These are phyloP conservation scores for Seriola rivoliana DNA, from an alignment of 2,113 vertebrate species.

Conservation along the genomic window DNA sequence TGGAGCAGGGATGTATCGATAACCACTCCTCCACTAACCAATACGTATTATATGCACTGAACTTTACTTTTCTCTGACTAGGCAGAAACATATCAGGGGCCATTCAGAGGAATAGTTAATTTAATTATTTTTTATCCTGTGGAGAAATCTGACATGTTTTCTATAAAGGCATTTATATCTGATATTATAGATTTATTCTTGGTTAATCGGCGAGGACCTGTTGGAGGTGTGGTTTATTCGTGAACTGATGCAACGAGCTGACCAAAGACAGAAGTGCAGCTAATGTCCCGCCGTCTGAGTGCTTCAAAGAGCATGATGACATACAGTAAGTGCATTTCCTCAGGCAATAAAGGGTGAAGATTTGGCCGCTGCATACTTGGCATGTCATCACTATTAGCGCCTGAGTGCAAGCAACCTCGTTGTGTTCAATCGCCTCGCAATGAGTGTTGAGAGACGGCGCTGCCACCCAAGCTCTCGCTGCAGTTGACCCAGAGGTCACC, in stretches of 20 bases:
- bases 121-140: neutral
- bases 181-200: neutral
- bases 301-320: conserved; percentile 67
- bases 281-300: conserved; percentile 60
- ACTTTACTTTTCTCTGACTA: neutral
- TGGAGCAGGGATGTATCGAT: conserved; percentile 43
- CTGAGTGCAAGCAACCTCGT: conserved; percentile 51
- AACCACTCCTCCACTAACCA: neutral
- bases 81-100: neutral
- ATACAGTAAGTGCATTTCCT: conserved; percentile 65
- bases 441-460: conserved; percentile 56
- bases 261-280: conserved; percentile 64
- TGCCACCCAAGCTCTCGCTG: conserved; percentile 49
- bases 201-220: neutral
- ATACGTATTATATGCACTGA: neutral
- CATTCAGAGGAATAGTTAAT: neutral
- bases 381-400: conserved; percentile 53
- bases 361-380: conserved; percentile 61
- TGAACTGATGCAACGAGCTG: conserved; percentile 52
- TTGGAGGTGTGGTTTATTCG: conserved; percentile 13
- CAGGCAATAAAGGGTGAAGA: conserved; percentile 68
- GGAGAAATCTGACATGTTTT: neutral
- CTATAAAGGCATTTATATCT: neutral
- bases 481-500: conserved; percentile 18
- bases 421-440: conserved; percentile 46